phyloP scores from a whole-genome alignment of 2,113 vertebrate species.

The Urocolius indicus region DNA sequence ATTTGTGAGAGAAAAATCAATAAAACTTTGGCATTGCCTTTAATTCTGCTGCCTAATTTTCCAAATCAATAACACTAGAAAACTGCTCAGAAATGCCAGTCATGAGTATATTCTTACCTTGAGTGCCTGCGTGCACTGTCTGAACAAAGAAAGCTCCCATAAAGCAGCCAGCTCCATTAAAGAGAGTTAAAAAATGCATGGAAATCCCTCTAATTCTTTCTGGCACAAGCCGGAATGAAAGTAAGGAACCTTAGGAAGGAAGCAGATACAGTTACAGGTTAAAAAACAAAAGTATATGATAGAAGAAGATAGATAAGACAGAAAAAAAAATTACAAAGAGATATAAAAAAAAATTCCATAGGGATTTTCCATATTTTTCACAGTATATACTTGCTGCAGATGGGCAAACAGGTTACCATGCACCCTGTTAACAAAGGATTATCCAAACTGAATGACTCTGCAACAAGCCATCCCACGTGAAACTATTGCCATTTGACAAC shows the following conservation, averaged over 20 bases:
- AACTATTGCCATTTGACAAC: background rate
- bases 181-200: slow-evolving; percentile 87
- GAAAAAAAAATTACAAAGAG: background rate
- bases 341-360: background rate
- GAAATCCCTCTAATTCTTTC: slow-evolving; percentile 83
- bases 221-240: slow-evolving; percentile 84
- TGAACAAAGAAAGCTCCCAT: slow-evolving; percentile 86
- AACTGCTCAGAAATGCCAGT: background rate
- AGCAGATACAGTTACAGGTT: background rate
- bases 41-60: slow-evolving; percentile 59
- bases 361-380: background rate
- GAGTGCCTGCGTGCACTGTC: slow-evolving; percentile 79
- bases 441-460: background rate
- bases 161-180: slow-evolving; percentile 89
- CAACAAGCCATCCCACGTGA: background rate
- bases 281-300: background rate
- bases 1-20: slow-evolving; percentile 77
- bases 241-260: slow-evolving; percentile 80
- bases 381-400: background rate
- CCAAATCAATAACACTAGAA: slow-evolving; percentile 57
- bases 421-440: background rate
- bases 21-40: slow-evolving; percentile 63
- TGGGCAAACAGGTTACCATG: background rate
- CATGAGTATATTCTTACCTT: slow-evolving; percentile 79
- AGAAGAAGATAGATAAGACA: background rate